Evolutionary conservation across 2,113 vertebrate species (phyloP), one percentile per base, ranked within the genome.

Genomic region (Cariama cristata): DNA sequence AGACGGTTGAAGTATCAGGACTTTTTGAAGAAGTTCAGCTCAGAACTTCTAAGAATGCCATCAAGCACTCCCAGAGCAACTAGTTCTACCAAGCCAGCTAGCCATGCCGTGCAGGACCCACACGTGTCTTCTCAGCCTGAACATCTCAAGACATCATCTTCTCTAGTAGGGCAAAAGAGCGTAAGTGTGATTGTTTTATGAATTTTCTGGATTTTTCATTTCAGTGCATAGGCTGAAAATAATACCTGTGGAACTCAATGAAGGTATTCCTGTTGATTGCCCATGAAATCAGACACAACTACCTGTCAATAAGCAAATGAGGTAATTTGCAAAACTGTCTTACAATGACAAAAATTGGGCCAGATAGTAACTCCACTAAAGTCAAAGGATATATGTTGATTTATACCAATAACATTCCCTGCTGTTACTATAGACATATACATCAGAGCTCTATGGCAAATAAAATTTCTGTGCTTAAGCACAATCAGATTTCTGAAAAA

Each of bases 11-110:
- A 97, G 45, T 97, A 97, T 88, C 95, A 72, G 33, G 96, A 98
- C 44, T 97, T 98, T 84, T 95, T 98, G 83, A 98, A 93, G 90
- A 95, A 56, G 53, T 98, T 98, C 93, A 91, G 79, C 64, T 21
- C 32, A 0, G 94, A 93, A 69, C 56, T 49, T 14, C 21, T 14
- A 14, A 66, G 6, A 6, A 69, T 94, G 12, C 44, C 86, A 2
- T 66, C 50, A 4, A 47, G 69, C 21, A 28, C 15, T 55, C 56
- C 47, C 21, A 26, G 16, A 12, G 30, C 16, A 64, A 50, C 12
- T n/a, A 32, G 16, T 52, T 60, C 64, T 23, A 22, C 22, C 53
- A 94, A 89, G 21, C n/a, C 88, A 22, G 45, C 63, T 19, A 69
- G 75, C 14, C 5, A 2, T 32, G 33, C 50, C 8, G 8, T 60